Percentiles rank a stretch among this genome's conserved stretches.
These are phyloP conservation scores for Drosophila mauritiana DNA, from an alignment of 1,140 invertebrate species.

Conservation along the genomic window DNA sequence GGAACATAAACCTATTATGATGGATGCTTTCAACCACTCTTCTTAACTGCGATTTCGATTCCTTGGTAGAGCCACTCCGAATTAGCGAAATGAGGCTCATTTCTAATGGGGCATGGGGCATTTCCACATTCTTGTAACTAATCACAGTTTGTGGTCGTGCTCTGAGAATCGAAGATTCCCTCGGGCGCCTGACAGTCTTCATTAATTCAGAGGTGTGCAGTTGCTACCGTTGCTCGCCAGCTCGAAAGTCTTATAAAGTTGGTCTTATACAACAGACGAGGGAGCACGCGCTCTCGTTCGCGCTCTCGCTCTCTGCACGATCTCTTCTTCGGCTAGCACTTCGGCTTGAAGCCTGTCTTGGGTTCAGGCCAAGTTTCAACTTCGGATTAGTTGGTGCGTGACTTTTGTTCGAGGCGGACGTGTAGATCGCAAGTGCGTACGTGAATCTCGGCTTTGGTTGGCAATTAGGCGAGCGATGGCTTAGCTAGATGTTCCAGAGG, in stretches of 20 bases:
- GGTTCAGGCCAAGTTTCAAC: constrained; percentile 40
- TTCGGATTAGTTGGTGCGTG: constrained; percentile 65
- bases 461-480: constrained; percentile 55
- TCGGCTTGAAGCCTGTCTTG: constrained; percentile 19
- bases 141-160: constrained; percentile 21
- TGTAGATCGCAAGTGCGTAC: constrained; percentile 11
- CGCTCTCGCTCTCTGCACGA: no score
- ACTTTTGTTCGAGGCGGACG: constrained; percentile 49
- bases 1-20: background rate
- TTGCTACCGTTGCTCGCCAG: constrained; percentile 4
- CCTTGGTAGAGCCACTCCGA: background rate
- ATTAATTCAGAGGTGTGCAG: constrained; percentile 16
- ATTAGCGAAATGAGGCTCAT: background rate
- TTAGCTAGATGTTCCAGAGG: constrained; percentile 61
- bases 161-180: constrained; percentile 12
- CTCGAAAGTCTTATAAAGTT: constrained; percentile 5
- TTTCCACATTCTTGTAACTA: constrained; percentile 28
- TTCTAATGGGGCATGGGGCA: constrained; percentile 7
- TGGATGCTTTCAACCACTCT: background rate
- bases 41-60: background rate
- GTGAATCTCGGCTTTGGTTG: constrained; percentile 15
- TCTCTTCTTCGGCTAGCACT: background rate
- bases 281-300: background rate
- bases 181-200: constrained; percentile 35
- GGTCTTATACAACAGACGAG: constrained; percentile 1